Evolutionary conservation across 2,797 vertebrate species (phyloP).

Genomic region (Centropyge bicolor): DNA sequence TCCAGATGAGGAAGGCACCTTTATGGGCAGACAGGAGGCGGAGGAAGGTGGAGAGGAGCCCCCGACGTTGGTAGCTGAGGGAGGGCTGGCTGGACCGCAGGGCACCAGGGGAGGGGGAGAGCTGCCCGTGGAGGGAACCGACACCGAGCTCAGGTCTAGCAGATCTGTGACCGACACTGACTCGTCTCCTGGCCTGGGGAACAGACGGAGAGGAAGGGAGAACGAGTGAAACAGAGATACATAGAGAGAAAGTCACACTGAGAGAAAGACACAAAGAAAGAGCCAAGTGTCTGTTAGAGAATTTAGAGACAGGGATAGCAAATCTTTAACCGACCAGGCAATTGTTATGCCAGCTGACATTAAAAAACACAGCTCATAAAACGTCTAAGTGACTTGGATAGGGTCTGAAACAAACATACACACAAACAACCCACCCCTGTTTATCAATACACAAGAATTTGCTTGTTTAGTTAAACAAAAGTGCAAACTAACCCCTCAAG

Average conservation of each 20-base stretch:
- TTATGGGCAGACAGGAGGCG: conserved; percentile 75
- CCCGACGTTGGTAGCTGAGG: conserved; percentile 63
- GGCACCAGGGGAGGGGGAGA: conserved; percentile 76
- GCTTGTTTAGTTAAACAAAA: neutral
- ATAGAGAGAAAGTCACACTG: conserved; percentile 9
- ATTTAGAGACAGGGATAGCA: neutral
- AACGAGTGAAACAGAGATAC: conserved; percentile 6
- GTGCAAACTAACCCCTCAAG: neutral
- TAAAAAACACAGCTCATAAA: neutral
- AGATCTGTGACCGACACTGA: conserved; percentile 86
- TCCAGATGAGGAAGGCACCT: conserved; percentile 80
- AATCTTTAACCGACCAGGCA: neutral
- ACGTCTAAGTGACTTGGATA: too few species aligned
- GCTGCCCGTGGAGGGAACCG: conserved; percentile 75
- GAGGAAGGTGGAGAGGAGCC: conserved; percentile 76
- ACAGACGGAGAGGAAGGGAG: conserved; percentile 25
- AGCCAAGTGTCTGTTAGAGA: conserved; percentile 3
- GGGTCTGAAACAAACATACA: neutral
- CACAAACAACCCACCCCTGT: neutral
- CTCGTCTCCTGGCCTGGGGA: conserved; percentile 87
- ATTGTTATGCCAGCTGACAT: neutral
- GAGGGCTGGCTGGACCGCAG: conserved; percentile 55
- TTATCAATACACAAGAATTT: neutral
- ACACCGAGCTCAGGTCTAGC: conserved; percentile 87
- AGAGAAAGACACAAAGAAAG: conserved; percentile 7